Evolutionary conservation across 2,113 vertebrate species (phyloP), one percentile per base, ranked within the genome.

Genomic region (Cynoglossus semilaevis): DNA sequence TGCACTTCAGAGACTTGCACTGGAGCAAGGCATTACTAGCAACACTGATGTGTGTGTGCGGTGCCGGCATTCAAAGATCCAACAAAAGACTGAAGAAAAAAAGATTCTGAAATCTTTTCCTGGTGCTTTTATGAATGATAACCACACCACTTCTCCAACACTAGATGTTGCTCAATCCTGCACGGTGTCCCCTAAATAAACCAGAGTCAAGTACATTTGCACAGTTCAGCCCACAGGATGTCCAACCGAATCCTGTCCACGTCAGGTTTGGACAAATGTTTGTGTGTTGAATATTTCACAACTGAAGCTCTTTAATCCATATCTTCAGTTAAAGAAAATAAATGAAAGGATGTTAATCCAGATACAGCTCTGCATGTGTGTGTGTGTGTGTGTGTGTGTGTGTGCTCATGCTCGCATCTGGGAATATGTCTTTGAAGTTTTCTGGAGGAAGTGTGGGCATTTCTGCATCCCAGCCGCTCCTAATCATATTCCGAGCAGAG

Each of bases 371-470:
- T 15, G 47, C n/a, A n/a, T 51, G 34, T 51, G 15, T 16, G n/a
- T 36, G 49, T 10, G 49, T 8, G 36, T 46, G 41, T 57, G 61
- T 16, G 3, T 36, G 9, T 34, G 29, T 37, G 35, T 19, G 14
- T 17, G 35, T 15, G 22, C 22, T 4, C 22, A 29, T 6, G 19
- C 19, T 17, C 1, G 1, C 15, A 36, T 48, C 17, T 15, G 58
- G 43, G 36, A 15, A 13, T 12, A 51, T 29, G 56, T 42, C 72
- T 82, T 65, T 78, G 63, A 80, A 61, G 67, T 72, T 40, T 56
- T 13, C 46, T 37, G 34, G 44, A 45, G 41, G 50, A 58, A 41
- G 60, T 56, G 36, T 40, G 37, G 15, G 15, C 22, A 10, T 60
- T 12, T 52, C 16, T 57, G 35, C 42, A 44, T 40, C 52, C 16